Evolutionary conservation across 2,888 invertebrate species (phyloP), one percentile per base, ranked within the genome.

Genomic region (Ectropis crepuscularia): DNA sequence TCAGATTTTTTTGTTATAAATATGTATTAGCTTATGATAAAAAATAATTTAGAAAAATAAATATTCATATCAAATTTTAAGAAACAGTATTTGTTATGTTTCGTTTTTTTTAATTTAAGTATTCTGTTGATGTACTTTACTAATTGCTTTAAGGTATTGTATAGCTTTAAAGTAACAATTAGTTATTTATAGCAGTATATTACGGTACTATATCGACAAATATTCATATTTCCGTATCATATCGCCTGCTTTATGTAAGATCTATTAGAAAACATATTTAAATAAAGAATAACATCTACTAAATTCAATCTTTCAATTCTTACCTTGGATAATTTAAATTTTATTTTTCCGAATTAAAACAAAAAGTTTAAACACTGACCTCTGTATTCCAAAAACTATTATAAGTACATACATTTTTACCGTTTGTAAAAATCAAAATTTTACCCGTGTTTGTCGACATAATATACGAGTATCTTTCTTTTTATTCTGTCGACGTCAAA

Each of bases 191-290:
- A 28, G 28, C 28, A 51, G 12, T 7, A 28, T 51, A 54, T 39
- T 39, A 48, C 57, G 57, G 55, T 50, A 59, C 7, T 62, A 70
- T 46, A 57, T 61, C 64, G 53, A 65, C 57, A 70, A 63, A 47
- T 63, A 53, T 55, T 58, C 69, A 10, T 60, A 55, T 48, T 48
- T 63, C 54, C 39, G 36, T 68, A 63, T 59, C 58, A 79, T 82
- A 82, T 80, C 79, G 82, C 83, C 81, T 79, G 78, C 86, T 86
- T 85, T 79, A 74, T 79, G 75, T 81, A 83, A 80, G 79, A 80
- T 82, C 78, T 81, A 79, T 79, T 87, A 84, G 81, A 80, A 80
- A 78, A 83, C 79, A 78, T 78, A 82, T 81, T 85, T 74, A 65
- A 83, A 77, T 82, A 86, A 85, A 87, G 69, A 68, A 82, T 46